Evolutionary conservation across 92 coral and sea anemone species (phyloP).

Genomic region (Paragorgia papillata): DNA sequence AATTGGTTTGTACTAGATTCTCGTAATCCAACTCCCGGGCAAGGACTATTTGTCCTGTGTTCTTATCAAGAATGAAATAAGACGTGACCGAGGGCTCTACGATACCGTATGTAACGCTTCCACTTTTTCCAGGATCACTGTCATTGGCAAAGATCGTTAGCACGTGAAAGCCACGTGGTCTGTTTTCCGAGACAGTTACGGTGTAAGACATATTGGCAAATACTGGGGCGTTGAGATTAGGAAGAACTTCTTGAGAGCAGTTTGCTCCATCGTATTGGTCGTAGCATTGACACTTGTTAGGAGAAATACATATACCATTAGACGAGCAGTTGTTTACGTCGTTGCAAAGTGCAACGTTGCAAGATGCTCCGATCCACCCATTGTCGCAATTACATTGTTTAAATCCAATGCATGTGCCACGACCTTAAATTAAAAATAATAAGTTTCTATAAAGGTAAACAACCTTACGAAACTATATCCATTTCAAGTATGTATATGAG

Average conservation of each 20-base stretch:
- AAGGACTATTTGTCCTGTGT: slow-evolving; percentile 5
- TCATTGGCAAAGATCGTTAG: slow-evolving; percentile 23
- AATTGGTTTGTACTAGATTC: slow-evolving; percentile 27
- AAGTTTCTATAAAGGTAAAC: background rate
- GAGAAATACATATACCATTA: slow-evolving; percentile 69
- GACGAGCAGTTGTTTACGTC: slow-evolving; percentile 68
- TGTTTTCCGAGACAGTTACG: slow-evolving; percentile 19
- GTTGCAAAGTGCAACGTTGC: slow-evolving; percentile 66
- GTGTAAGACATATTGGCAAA: background rate
- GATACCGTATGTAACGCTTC: slow-evolving; percentile 7
- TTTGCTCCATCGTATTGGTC: slow-evolving; percentile 24
- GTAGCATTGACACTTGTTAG: slow-evolving; percentile 66
- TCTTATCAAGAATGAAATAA: slow-evolving; percentile 3
- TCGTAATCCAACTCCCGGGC: slow-evolving; percentile 56
- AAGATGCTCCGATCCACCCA: slow-evolving; percentile 70
- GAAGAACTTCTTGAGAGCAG: slow-evolving; percentile 5
- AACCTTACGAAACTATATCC: no score
- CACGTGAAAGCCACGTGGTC: slow-evolving; percentile 1
- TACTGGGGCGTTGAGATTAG: slow-evolving; percentile 9
- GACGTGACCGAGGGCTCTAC: background rate
- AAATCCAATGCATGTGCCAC: slow-evolving; percentile 60
- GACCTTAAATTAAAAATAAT: slow-evolving; percentile 44
- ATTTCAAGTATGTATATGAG: no score
- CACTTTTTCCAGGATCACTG: slow-evolving; percentile 23
- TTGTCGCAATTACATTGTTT: slow-evolving; percentile 64